Evolutionary conservation across 2,888 invertebrate species (phyloP), one percentile per base, ranked within the genome.

Genomic region (Mantis religiosa): DNA sequence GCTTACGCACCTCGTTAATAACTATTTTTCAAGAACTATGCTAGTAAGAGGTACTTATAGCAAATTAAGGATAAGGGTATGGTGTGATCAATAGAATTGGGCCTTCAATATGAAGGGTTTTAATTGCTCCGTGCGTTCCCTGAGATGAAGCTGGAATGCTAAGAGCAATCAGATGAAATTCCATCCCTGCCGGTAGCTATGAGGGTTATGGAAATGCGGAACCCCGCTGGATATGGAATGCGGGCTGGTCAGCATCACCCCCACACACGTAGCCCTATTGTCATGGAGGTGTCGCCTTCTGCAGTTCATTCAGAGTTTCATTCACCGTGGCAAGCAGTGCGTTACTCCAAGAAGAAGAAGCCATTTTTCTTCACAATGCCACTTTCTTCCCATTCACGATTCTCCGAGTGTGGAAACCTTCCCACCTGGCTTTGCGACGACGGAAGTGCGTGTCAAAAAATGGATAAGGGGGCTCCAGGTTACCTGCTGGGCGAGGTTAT

Each of bases 361-460:
- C 25, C 82, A 87, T 89, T 88, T 89, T 89, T 85, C 85, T 84
- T 34, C 27, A 28, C 88, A 12, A 83, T 81, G 82, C 83, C n/a
- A 34, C 83, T 83, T 30, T 71, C 54, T 71, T 71, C 83, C 83
- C 83, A 20, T 83, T 88, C 88, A 88, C 83, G 30, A 30, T 28
- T 88, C 47, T 28, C 54, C 84, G 28, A 41, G 41, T 82, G 87
- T 89, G 87, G 89, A 83, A 89, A 89, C 83, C 71, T 34, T 84
- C 85, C 85, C 89, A 89, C 89, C 89, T 89, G 89, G 89, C 87
- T 83, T 87, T 81, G 27, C 83, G 30, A 41, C 41, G 54, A 28
- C 87, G 89, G 89, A 89, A 87, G 88, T 87, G 84, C 87, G 82
- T 84, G 88, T 88, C 88, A 88, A 88, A 88, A 84, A 71, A n/a